Conservation (phyloP, 2,888 invertebrate species). For the Lottia gigantea region DNA sequence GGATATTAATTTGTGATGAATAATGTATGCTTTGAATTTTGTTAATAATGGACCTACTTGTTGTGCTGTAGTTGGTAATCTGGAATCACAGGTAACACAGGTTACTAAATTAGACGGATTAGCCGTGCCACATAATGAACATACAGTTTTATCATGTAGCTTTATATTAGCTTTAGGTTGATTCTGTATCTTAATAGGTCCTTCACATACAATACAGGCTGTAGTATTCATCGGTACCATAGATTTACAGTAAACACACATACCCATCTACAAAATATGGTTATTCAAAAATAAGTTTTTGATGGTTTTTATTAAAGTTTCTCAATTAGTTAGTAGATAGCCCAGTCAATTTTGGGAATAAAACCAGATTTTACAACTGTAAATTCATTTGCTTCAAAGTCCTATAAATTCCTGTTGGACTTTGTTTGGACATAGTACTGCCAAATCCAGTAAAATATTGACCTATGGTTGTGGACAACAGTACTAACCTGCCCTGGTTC, state of each 20-base stretch:
- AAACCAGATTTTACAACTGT: too few species aligned
- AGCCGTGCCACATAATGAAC: slow-evolving; percentile 54
- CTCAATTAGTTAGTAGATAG: too few species aligned
- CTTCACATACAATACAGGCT: slow-evolving; percentile 66
- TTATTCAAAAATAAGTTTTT: too few species aligned
- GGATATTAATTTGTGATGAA: too few species aligned
- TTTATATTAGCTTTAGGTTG: slow-evolving; percentile 48
- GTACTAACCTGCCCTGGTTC: slow-evolving; percentile 60
- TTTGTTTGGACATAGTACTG: too few species aligned
- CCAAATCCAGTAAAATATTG: too few species aligned
- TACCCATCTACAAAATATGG: slow-evolving; percentile 57
- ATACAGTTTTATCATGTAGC: slow-evolving; percentile 46
- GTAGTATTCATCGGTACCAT: slow-evolving; percentile 65
- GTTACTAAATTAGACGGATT: slow-evolving; percentile 50
- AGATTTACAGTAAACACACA: slow-evolving; percentile 65
- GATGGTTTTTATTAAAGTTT: too few species aligned
- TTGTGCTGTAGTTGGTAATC: slow-evolving; percentile 33
- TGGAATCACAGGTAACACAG: slow-evolving; percentile 54
- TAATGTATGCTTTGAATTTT: too few species aligned
- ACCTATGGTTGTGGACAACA: not conserved
- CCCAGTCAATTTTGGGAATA: too few species aligned
- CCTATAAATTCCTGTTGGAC: too few species aligned
- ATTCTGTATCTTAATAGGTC: slow-evolving; percentile 60
- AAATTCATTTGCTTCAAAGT: too few species aligned
- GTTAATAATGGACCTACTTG: slow-evolving; percentile 20